A percentile compares a stretch with the other conserved stretches of the same genome.
phyloP scores from a whole-genome alignment of 1,140 invertebrate species.

The Matsumurasca onukii region DNA sequence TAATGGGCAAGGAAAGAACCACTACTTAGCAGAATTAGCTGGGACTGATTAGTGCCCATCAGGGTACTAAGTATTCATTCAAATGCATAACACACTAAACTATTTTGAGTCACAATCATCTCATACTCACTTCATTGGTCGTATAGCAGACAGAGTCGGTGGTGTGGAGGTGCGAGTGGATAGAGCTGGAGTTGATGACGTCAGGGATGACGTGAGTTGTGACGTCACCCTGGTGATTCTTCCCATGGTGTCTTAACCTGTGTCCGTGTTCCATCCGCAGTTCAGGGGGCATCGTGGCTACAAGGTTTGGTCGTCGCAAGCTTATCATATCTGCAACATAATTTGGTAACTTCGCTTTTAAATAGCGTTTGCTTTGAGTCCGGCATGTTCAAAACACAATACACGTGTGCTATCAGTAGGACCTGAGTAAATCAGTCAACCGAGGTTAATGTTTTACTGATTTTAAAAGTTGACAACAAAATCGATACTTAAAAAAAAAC shows the following conservation, averaged over 20 bases:
- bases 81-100: no score
- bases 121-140: background rate
- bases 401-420: no score
- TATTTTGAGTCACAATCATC: no score
- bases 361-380: no score
- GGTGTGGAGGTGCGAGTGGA: background rate
- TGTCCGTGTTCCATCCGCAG: background rate
- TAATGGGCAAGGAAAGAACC: background rate
- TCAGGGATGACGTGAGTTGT: background rate
- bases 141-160: background rate
- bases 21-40: background rate
- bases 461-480: no score
- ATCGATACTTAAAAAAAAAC: no score
- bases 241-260: background rate
- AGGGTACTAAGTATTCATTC: background rate
- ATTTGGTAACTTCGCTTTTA: no score
- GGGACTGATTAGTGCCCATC: background rate
- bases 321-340: no score
- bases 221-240: background rate
- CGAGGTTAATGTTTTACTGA: no score
- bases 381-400: no score
- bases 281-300: background rate
- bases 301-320: no score
- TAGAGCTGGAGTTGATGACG: background rate
- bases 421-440: no score